Evolutionary conservation across 2,113 vertebrate species (phyloP), one percentile per base, ranked within the genome.

Genomic region (Malaclemys terrapin): DNA sequence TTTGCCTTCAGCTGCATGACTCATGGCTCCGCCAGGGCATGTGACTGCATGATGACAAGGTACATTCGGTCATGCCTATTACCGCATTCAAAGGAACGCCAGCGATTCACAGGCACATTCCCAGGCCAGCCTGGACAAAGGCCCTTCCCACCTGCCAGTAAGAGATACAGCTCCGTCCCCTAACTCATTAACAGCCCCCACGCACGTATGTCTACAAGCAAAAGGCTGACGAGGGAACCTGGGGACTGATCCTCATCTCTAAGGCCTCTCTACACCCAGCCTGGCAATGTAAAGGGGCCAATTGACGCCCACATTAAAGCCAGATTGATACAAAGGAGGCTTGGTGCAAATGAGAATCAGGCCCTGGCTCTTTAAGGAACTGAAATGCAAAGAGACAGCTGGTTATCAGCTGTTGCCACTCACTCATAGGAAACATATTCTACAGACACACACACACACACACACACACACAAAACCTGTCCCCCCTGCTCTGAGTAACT

Each of bases 391-490:
- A 27, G 3, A 49, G 95, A 90, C 98, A 98, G 97, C 97, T 97
- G 97, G 75, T 1, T 29, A 85, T 97, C 97, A 97, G 97, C 98
- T 97, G 97, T 86, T 42, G 57, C 95, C 22, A 42, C 95, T 95
- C 97, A 53, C 86, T 94, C 95, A 91, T 52, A 54, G 76, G 84
- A 79, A 3, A 84, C 47, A 54, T 49, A 53, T 76, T 56, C 75
- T 83, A 79, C n/a, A 59, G 75, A 91, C 82, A 72, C 75, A 65
- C 11, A 53, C 52, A 76, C 8, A 17, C 42, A 42, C 42, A 25
- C n/a, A 24, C 54, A 59, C 42, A 42, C 42, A 42, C 27, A 62
- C 29, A 89, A 65, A 89, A 93, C 91, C 91, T 49, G 76, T 76
- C 87, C 75, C 65, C n/a, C n/a, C n/a, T 5, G 11, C 38, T 27